Evolutionary conservation across 2,888 invertebrate species (phyloP), one percentile per base, ranked within the genome.

Genomic region (Andrena dorsata): DNA sequence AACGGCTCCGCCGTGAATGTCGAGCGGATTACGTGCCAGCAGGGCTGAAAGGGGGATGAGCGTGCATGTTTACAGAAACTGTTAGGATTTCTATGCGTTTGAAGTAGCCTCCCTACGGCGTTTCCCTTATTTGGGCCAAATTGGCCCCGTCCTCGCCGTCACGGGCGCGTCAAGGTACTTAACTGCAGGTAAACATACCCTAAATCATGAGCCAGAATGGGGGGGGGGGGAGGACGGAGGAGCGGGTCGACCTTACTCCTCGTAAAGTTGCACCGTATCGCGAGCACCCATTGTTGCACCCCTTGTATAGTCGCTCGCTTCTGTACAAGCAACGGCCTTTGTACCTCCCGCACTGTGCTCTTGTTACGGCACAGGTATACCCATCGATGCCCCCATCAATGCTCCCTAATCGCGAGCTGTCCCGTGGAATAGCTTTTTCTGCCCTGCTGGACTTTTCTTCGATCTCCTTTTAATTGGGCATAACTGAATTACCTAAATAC

Each of bases 121-220:
- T 84, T 83, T 77, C 82, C 85, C 89, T 88, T 86, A 85, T 88
- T 90, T 83, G 64, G 69, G 70, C 80, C 79, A 88, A 90, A 89
- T 87, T 85, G 88, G 63, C 74, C 80, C 65, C 75, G 81, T 84
- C 86, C 85, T 83, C 81, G 81, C 68, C 87, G 89, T 87, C 88
- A 86, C 86, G 86, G 85, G 86, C 88, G 85, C 86, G 91, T 91
- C 90, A 90, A 88, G 90, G 89, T 92, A 90, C 89, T 90, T 89
- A 91, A 86, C 79, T 89, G 84, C 92, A 91, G 91, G 91, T 92
- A 92, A 91, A 90, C 90, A 90, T 89, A 90, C 88, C 90, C 88
- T 91, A 92, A 91, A 91, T 91, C 91, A 90, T 58, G 75, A 53
- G 49, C 23, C 68, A 66, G 58, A 78, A 41, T n/a, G 60, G 74